Conservation (phyloP, 2,113 vertebrate species). For the Orientallactaga bullata region DNA sequence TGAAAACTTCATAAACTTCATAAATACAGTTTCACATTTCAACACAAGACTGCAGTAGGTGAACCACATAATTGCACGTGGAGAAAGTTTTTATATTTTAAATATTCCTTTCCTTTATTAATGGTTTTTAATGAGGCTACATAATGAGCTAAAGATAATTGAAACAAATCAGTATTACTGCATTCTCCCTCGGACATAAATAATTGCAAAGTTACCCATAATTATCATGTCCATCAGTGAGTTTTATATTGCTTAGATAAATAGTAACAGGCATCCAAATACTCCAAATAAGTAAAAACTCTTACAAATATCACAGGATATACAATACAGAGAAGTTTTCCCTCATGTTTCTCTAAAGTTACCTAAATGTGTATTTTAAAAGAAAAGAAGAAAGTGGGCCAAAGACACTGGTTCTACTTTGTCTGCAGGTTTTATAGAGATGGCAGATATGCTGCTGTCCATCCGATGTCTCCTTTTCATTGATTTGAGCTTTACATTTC, state of each 20-base stretch:
- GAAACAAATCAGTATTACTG: not conserved
- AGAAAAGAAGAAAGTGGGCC: not conserved
- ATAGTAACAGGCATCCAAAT: not conserved
- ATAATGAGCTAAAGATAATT: not conserved
- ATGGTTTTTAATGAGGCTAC: not conserved
- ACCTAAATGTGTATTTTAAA: not conserved
- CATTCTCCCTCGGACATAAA: not conserved
- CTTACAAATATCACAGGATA: not conserved
- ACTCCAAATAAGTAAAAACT: not conserved
- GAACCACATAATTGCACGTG: not conserved
- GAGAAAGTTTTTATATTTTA: not conserved
- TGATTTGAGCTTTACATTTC: not conserved
- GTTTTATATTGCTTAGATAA: not conserved
- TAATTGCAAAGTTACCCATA: not conserved
- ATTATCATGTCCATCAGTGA: not conserved
- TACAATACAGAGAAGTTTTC: not conserved
- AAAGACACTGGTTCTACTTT: not conserved
- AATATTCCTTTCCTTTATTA: slow-evolving; percentile 32
- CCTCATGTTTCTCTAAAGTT: not conserved
- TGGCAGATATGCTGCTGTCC: not conserved
- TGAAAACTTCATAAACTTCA: not conserved
- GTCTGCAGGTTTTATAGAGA: not conserved
- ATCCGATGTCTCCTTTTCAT: not conserved
- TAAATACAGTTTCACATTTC: not conserved
- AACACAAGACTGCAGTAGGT: not conserved